Percentiles rank a stretch among this genome's conserved stretches.
Conservation (phyloP, 2,113 vertebrate genomes). For the Boulengeromyrus knoepffleri region DNA sequence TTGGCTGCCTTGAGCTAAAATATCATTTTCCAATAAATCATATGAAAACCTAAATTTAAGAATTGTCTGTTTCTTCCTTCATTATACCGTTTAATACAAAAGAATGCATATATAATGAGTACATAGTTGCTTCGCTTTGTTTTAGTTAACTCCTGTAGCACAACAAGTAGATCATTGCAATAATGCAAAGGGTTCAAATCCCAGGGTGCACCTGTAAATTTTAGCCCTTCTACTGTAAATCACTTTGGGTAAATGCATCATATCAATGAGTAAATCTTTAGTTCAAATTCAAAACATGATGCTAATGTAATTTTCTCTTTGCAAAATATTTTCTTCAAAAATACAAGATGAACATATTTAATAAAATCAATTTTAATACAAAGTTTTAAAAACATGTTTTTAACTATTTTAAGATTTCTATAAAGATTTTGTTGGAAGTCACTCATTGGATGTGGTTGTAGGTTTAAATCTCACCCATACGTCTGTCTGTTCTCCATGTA, state of each 20-base stretch:
- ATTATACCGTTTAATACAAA: neutral
- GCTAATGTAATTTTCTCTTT: neutral
- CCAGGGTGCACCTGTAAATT: neutral
- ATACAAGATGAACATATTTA: neutral
- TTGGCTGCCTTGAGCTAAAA: neutral
- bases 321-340: neutral
- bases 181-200: neutral
- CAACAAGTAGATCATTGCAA: neutral
- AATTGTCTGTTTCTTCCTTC: neutral
- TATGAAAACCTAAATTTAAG: neutral
- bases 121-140: neutral
- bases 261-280: neutral
- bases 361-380: neutral
- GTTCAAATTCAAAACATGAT: neutral
- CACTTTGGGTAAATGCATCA: neutral
- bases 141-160: neutral
- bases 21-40: neutral
- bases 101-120: neutral
- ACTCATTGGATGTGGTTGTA: neutral
- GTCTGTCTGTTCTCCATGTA: neutral
- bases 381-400: neutral
- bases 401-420: neutral
- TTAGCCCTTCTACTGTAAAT: neutral
- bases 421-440: neutral
- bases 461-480: neutral